Conservation (phyloP, 1,140 invertebrate species). For the Nephila pilipes region DNA sequence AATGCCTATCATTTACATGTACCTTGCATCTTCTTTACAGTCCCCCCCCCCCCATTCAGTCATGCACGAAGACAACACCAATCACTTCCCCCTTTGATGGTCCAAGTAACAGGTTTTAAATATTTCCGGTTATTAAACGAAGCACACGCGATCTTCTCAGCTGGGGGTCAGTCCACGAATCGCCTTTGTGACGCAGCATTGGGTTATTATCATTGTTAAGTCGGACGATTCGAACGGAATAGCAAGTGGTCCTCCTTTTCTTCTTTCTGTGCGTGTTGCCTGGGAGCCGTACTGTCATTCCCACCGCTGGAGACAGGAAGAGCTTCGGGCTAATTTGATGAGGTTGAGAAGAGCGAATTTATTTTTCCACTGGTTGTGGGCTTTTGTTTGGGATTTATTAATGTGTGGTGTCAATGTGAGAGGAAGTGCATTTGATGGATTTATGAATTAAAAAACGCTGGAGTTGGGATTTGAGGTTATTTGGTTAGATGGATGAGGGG, state of each 20-base stretch:
- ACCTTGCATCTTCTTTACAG: neutral
- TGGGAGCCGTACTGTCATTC: slow-evolving; percentile 8
- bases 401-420: neutral
- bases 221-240: slow-evolving; percentile 8
- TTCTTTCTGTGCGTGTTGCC: neutral
- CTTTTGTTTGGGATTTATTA: neutral
- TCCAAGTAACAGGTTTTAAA: slow-evolving; percentile 53
- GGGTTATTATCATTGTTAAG: slow-evolving; percentile 42
- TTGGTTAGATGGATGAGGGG: neutral
- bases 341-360: neutral
- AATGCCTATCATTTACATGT: neutral
- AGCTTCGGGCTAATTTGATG: neutral
- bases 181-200: neutral
- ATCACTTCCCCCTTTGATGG: neutral
- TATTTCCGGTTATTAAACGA: slow-evolving; percentile 64
- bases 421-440: neutral
- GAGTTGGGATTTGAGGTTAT: neutral
- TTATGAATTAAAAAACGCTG: no score
- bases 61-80: neutral
- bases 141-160: slow-evolving; percentile 35
- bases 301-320: neutral
- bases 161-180: slow-evolving; percentile 42
- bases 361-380: neutral
- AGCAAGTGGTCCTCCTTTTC: slow-evolving; percentile 4
- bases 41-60: neutral